Evolutionary conservation across 2,888 invertebrate genomes (phyloP).

Genomic region (Drosophila niveifrons): DNA sequence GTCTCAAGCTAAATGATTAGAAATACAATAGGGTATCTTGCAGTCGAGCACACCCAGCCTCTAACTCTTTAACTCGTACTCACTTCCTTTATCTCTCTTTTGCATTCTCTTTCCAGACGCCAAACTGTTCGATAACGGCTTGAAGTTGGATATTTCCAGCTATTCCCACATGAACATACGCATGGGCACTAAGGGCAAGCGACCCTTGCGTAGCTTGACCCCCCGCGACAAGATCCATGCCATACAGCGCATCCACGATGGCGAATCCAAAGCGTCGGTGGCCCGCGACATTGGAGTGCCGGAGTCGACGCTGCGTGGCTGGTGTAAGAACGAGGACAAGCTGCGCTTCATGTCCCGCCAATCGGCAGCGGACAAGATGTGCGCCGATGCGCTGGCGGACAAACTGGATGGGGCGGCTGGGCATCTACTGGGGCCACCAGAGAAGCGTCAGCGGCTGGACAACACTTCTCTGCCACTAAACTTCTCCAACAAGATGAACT

Average conservation of each 20-base stretch:
- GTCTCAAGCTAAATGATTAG: no score
- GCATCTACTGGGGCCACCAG: slow-evolving; percentile 80
- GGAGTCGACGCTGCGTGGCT: slow-evolving; percentile 93
- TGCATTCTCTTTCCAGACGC: slow-evolving; percentile 67
- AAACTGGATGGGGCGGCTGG: slow-evolving; percentile 80
- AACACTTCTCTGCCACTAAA: slow-evolving; percentile 82
- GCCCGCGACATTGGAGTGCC: slow-evolving; percentile 94
- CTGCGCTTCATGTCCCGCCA: slow-evolving; percentile 89
- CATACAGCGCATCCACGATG: slow-evolving; percentile 92
- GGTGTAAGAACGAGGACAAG: slow-evolving; percentile 95
- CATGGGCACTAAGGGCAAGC: slow-evolving; percentile 91
- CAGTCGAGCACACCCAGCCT: not conserved
- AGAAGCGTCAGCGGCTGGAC: slow-evolving; percentile 84
- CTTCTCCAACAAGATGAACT: slow-evolving; percentile 85
- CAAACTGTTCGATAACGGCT: slow-evolving; percentile 85
- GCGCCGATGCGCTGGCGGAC: slow-evolving; percentile 80
- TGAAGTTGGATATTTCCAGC: slow-evolving; percentile 85
- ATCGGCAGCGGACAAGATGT: slow-evolving; percentile 89
- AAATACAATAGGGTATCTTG: not conserved
- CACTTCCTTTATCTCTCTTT: slow-evolving; percentile 12
- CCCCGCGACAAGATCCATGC: slow-evolving; percentile 93
- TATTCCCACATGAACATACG: slow-evolving; percentile 85
- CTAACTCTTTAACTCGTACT: not conserved
- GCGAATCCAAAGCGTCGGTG: slow-evolving; percentile 94
- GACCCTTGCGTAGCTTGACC: slow-evolving; percentile 91